Evolutionary conservation across 2,888 invertebrate genomes (phyloP), one percentile per base, ranked within the genome.

Genomic region (Amiota mariae): DNA sequence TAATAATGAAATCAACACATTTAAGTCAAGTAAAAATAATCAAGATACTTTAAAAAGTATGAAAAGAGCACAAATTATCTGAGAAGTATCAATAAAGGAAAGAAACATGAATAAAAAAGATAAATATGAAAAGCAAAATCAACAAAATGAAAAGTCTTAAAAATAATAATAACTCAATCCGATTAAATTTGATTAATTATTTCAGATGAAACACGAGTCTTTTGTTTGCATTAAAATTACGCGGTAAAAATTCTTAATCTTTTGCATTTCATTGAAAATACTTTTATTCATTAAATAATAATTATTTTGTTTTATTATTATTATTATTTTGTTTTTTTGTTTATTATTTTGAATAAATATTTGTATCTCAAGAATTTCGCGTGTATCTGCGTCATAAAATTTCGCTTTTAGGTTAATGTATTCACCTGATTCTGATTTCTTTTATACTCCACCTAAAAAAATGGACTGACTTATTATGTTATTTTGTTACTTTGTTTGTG

Each of bases 111-210:
- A n/a, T n/a, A n/a, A n/a, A n/a, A n/a, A 54, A 54, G 13, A n/a
- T 54, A 36, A 36, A 54, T 8, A 6, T 54, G 10, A 64, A 64
- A 47, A n/a, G 46, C 15, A 15, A 66, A 66, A 18, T 15, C n/a
- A 64, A 12, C 8, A 49, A 46, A 48, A 47, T 15, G 18, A 66
- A 46, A 18, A 59, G 11, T 20, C n/a, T 36, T 63, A 12, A 46
- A 59, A 49, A 3, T 48, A 66, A 66, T 66, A 66, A 66, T 66
- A 66, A 66, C 48, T 66, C 83, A 85, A 85, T 78, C 78, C 72
- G 81, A 76, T 85, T 80, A 79, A 77, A 36, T 73, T 79, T 84
- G 82, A 85, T 82, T 82, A 82, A 82, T 82, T 81, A 51, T 71
- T 75, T 49, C 74, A 72, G 72, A 74, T 74, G 74, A 9, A 75